Conservation (phyloP, 1,140 invertebrate species). For the Lutraria rhynchaena region DNA sequence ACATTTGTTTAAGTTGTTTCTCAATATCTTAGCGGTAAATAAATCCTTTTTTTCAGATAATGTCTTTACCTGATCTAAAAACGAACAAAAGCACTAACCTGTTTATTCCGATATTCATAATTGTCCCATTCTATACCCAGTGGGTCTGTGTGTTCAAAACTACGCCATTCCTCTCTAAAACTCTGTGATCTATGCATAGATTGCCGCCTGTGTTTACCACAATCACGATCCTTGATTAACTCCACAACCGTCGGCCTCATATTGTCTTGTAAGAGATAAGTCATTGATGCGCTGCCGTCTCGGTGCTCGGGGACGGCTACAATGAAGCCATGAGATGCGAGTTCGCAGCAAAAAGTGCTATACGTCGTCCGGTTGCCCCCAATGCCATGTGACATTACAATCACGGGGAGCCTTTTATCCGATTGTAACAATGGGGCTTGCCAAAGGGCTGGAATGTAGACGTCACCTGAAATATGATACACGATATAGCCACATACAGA, state of each 20-base stretch:
- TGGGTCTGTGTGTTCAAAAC: constrained; percentile 73
- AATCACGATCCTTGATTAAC: constrained; percentile 38
- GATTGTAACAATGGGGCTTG: constrained; percentile 80
- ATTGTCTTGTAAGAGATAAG: constrained; percentile 81
- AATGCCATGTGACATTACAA: constrained; percentile 88
- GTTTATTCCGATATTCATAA: constrained; percentile 81
- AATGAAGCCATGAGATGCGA: constrained; percentile 87
- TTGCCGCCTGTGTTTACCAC: constrained; percentile 24
- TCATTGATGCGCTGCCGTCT: constrained; percentile 85
- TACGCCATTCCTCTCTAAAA: constrained; percentile 76
- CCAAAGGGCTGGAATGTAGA: constrained; percentile 85
- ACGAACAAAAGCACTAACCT: too few relatives aligned
- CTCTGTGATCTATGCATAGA: constrained; percentile 64
- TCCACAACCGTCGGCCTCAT: constrained; percentile 56
- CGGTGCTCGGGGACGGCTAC: constrained; percentile 87
- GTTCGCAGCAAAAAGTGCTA: constrained; percentile 85
- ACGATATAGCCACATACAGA: too few relatives aligned
- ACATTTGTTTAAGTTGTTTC: too few relatives aligned
- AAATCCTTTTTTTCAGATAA: too few relatives aligned
- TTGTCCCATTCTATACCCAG: constrained; percentile 75
- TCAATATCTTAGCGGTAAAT: too few relatives aligned
- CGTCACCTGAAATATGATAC: constrained; percentile 75
- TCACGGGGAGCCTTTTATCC: constrained; percentile 83
- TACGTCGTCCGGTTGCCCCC: constrained; percentile 86
- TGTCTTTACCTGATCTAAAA: too few relatives aligned